A percentile compares a stretch with the other conserved stretches of the same genome.
phyloP scores from a whole-genome alignment of 2,888 invertebrate species.

The Drosophila robusta region DNA sequence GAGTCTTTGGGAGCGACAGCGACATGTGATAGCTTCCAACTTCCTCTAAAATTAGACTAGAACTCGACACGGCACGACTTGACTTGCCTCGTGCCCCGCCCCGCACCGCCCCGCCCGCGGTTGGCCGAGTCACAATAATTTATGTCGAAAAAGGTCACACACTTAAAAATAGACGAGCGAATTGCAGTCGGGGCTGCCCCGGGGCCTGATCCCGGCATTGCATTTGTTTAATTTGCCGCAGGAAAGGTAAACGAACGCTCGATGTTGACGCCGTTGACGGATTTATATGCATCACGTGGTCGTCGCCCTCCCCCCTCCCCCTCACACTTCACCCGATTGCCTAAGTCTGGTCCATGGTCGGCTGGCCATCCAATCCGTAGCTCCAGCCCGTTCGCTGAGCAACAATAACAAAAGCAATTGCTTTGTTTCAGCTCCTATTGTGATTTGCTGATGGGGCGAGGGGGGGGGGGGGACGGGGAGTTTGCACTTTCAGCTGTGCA shows the following conservation, averaged over 20 bases:
- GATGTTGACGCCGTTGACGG: slow-evolving; percentile 76
- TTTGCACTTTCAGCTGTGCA: slow-evolving; percentile 20
- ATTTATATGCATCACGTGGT: slow-evolving; percentile 77
- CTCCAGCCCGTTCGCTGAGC: slow-evolving; percentile 32
- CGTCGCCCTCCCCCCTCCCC: slow-evolving; percentile 30
- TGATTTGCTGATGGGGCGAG: slow-evolving; percentile 11
- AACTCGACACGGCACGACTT: slow-evolving; percentile 31
- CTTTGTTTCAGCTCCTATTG: slow-evolving; percentile 57
- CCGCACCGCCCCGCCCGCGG: background rate
- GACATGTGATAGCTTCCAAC: slow-evolving; percentile 62
- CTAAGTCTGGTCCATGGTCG: slow-evolving; percentile 42
- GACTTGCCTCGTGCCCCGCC: background rate
- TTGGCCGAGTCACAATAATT: slow-evolving; percentile 47
- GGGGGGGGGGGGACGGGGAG: background rate
- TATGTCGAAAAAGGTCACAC: slow-evolving; percentile 64
- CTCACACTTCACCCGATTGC: background rate
- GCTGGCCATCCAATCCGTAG: slow-evolving; percentile 27
- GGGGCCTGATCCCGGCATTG: slow-evolving; percentile 25
- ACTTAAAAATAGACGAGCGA: slow-evolving; percentile 67
- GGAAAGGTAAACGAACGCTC: slow-evolving; percentile 77
- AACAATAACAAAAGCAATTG: slow-evolving; percentile 43
- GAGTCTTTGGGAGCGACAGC: slow-evolving; percentile 42
- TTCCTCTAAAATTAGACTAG: slow-evolving; percentile 55
- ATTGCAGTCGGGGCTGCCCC: slow-evolving; percentile 39
- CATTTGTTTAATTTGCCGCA: slow-evolving; percentile 63